Conservation (phyloP, 2,113 vertebrate genomes). For the Ptychochromis oligacanthus region DNA sequence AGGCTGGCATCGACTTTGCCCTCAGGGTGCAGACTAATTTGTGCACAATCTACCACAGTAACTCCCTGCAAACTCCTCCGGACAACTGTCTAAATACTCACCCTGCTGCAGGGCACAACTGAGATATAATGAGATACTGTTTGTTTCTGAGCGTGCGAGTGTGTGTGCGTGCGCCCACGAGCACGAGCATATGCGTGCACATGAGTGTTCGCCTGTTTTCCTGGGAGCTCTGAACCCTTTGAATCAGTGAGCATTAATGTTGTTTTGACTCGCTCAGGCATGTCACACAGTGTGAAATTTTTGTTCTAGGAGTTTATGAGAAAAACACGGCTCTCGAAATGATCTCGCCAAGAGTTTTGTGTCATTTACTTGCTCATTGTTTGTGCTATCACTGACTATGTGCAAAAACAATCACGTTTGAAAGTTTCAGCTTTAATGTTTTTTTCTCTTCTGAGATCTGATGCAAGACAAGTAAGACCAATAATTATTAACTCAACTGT, state of each 20-base stretch:
- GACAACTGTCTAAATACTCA: slow-evolving; percentile 55
- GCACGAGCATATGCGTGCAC: not conserved
- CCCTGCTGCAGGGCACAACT: slow-evolving; percentile 32
- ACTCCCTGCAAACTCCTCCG: slow-evolving; percentile 47
- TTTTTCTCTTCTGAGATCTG: not conserved
- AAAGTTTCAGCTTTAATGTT: not conserved
- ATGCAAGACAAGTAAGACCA: not conserved
- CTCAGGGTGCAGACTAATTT: slow-evolving; percentile 65
- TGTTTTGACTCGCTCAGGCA: not conserved
- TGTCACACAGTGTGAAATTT: accelerated
- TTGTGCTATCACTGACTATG: not conserved
- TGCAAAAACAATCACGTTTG: not conserved
- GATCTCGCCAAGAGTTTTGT: not conserved
- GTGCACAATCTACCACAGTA: slow-evolving; percentile 42
- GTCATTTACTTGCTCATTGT: not conserved
- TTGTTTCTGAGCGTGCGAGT: not conserved
- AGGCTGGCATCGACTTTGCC: slow-evolving; percentile 46
- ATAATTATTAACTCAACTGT: not conserved
- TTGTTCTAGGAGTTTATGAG: not conserved
- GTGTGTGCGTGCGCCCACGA: not conserved
- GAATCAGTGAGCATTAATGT: not conserved
- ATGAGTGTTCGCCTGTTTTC: not conserved
- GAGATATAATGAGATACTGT: slow-evolving; percentile 45
- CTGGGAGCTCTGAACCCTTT: not conserved
- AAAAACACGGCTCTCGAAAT: not conserved